Base-by-base conservation (phyloP, 2,113 vertebrate species). In the Colinus virginianus region DNA sequence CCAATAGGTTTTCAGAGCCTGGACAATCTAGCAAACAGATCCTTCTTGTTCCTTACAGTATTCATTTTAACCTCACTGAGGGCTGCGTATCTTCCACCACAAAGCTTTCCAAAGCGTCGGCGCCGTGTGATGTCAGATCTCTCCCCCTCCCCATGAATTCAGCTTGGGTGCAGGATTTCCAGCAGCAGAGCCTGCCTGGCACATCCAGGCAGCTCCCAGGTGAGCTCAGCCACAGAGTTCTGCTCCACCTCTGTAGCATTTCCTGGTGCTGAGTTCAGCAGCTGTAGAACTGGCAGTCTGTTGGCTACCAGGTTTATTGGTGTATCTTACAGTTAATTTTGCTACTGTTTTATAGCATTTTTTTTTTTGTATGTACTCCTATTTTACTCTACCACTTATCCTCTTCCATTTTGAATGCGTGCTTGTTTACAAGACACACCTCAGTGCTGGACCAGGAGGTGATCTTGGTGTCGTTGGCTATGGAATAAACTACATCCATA, bases 351-450 rank as follows among this genome's bases (percentile, higher is more conserved):
- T 56, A 5, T 34, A 88, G 63, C 36, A 2, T 56, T 70, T 43
- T 82, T 80, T 55, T 70, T 48, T 78, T 78, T 13, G 45, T 87
- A n/a, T 67, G 43, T 79, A 51, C n/a, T 74, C 20, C 9, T 66
- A 74, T 93, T 88, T 95, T 94, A 87, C 61, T 74, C 63, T 45
- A 26, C 79, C 9, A 14, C 78, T 91, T n/a, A 49, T 84, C 68
- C 78, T 91, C 71, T 76, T 91, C 94, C 63, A 68, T 81, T 84
- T 93, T 92, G 74, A 51, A 53, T 17, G 72, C 91, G 2, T 88
- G 43, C 53, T 82, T 93, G 62, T 97, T 88, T 96, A 72, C 55
- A 61, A 62, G 83, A 38, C 30, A 36, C 69, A 87, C 91, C 93
- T 95, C 82, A 74, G 82, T 91, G 76, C 80, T 95, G 63, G 56